Evolutionary conservation across 2,888 invertebrate genomes (phyloP).

Genomic region (Folsomia manolachei): DNA sequence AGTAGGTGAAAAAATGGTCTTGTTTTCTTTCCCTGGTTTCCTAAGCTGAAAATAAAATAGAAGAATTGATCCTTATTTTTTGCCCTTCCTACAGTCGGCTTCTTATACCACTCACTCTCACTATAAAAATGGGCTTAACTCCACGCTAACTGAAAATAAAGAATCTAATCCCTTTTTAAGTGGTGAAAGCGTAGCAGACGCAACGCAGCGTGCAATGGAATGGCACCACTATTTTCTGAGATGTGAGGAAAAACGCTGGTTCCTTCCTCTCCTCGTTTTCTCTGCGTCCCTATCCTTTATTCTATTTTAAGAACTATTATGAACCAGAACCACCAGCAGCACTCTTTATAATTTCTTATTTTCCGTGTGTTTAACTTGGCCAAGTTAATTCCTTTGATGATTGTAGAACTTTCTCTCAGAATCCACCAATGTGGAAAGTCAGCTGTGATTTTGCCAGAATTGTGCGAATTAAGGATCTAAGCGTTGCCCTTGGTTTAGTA

Average conservation of each 20-base stretch:
- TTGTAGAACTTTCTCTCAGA: no score
- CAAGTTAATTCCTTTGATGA: no score
- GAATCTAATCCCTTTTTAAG: conserved; percentile 5
- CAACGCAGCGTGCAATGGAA: not conserved
- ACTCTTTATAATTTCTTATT: no score
- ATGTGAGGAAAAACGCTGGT: not conserved
- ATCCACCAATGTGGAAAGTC: no score
- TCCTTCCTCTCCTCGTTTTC: not conserved
- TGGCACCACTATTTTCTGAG: not conserved
- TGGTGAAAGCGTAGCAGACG: conserved; percentile 3
- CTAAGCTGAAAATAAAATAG: not conserved
- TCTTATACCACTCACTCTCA: not conserved
- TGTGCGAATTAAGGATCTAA: no score
- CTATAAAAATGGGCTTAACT: not conserved
- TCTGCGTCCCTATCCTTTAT: not conserved
- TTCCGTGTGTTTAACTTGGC: no score
- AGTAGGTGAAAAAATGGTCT: not conserved
- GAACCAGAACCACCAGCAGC: not conserved
- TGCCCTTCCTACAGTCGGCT: no score
- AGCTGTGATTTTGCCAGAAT: no score
- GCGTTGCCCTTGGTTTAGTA: no score
- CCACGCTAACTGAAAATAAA: conserved; percentile 2
- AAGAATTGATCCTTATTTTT: not conserved
- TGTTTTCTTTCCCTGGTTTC: not conserved
- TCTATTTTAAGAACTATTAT: not conserved